Conservation (phyloP, 2,888 invertebrate genomes). For the Drosophila borealis region DNA sequence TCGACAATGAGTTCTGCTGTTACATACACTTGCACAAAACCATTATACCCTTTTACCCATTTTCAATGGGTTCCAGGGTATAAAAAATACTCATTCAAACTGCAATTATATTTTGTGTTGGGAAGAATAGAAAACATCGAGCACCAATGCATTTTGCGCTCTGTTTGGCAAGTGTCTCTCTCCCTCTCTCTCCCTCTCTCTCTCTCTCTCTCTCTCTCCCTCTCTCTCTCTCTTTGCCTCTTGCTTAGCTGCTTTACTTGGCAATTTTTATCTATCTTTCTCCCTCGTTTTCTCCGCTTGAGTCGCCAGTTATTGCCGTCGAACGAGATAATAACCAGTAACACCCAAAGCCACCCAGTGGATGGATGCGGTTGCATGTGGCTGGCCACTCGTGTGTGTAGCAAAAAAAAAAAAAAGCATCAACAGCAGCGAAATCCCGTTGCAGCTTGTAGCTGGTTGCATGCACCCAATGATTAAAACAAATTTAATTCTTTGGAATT, state of each 20-base stretch:
- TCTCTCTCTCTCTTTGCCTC: background rate
- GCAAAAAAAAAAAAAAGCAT: background rate
- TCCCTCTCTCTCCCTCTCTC: background rate
- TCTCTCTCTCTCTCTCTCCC: background rate
- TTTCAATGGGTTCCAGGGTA: too few relatives aligned
- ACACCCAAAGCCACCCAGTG: slow-evolving; percentile 65
- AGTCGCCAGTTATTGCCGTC: slow-evolving; percentile 64
- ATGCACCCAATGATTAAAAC: slow-evolving; percentile 78
- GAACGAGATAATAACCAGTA: slow-evolving; percentile 71
- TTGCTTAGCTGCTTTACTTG: background rate
- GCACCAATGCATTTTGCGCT: slow-evolving; percentile 46
- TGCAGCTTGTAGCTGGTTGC: slow-evolving; percentile 50
- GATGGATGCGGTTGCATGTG: slow-evolving; percentile 43
- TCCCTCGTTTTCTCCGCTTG: slow-evolving; percentile 21
- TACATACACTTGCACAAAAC: too few relatives aligned
- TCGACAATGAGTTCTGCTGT: too few relatives aligned
- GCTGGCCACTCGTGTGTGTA: slow-evolving; percentile 61
- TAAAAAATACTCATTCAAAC: slow-evolving; percentile 12
- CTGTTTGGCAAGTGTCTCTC: slow-evolving; percentile 46
- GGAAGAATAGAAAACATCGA: slow-evolving; percentile 28
- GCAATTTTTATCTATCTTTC: slow-evolving; percentile 1
- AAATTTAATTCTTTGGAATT: slow-evolving; percentile 76
- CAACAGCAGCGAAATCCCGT: slow-evolving; percentile 50
- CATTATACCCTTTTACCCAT: too few relatives aligned
- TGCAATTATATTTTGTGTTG: slow-evolving; percentile 13